Conservation (phyloP, 2,888 invertebrate genomes). For the Priocnemis perturbator region DNA sequence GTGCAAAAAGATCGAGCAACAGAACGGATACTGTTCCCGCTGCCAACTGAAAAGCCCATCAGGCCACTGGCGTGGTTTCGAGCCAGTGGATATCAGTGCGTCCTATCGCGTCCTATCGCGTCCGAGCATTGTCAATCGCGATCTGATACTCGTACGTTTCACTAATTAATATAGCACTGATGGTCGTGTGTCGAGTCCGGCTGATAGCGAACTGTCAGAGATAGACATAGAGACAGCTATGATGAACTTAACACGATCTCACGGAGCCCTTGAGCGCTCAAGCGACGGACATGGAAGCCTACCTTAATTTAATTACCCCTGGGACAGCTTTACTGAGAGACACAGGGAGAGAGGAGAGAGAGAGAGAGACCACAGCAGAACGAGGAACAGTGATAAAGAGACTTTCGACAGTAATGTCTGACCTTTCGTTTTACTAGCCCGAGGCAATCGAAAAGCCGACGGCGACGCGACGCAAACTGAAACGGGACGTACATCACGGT, state of each 20-base stretch:
- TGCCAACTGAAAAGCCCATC: no score
- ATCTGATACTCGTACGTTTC: background rate
- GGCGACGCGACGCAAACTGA: background rate
- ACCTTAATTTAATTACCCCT: constrained; percentile 51
- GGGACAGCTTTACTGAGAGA: constrained; percentile 7
- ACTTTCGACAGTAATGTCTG: no score
- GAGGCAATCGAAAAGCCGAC: background rate
- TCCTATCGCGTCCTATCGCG: no score
- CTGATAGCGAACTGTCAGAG: constrained; percentile 7
- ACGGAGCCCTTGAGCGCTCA: constrained; percentile 29
- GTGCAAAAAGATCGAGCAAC: no score
- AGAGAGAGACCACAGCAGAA: constrained; percentile 16
- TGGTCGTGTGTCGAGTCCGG: background rate
- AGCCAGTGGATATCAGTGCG: no score
- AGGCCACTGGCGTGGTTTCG: no score
- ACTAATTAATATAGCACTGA: constrained; percentile 10
- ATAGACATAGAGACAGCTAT: background rate
- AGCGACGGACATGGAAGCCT: constrained; percentile 34
- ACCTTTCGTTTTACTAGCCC: no score
- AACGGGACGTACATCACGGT: background rate
- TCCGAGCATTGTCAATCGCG: background rate
- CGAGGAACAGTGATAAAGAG: no score
- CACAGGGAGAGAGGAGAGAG: constrained; percentile 22
- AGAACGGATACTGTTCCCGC: no score
- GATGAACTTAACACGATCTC: constrained; percentile 40